Percentiles rank a stretch among this genome's conserved stretches.
phyloP scores from a whole-genome alignment of 2,797 vertebrate species.

The Bovichtus variegatus region DNA sequence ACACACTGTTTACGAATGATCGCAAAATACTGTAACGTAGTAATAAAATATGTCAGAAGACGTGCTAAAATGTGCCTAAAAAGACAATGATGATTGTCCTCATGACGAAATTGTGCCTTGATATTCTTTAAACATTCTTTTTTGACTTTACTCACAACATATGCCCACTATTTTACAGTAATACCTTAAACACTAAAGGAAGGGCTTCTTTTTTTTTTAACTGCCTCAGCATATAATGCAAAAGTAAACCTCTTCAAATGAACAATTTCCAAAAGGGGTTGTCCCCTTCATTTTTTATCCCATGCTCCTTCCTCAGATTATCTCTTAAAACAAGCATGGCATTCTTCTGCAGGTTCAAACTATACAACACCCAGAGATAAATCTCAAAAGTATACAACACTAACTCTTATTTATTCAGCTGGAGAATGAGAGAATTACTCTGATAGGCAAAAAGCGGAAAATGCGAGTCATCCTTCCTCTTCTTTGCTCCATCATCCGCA shows the following conservation, averaged over 20 bases:
- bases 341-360: slow-evolving; percentile 6
- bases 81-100: background rate
- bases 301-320: background rate
- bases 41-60: background rate
- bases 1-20: background rate
- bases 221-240: background rate
- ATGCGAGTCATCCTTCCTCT: slow-evolving; percentile 60
- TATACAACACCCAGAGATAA: background rate
- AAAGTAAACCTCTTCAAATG: background rate
- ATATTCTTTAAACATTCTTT: too few relatives aligned
- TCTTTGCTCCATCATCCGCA: slow-evolving; percentile 53
- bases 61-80: background rate
- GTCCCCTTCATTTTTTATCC: background rate
- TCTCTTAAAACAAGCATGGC: background rate
- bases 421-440: slow-evolving; percentile 20
- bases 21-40: background rate
- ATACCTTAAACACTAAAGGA: background rate
- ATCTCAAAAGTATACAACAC: background rate
- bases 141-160: background rate
- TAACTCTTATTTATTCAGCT: slow-evolving; percentile 48
- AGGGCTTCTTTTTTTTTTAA: background rate
- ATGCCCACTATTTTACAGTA: background rate
- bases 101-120: background rate
- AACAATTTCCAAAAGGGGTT: background rate
- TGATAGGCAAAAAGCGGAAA: slow-evolving; percentile 49